These are phyloP conservation scores for Leptopterna dolabrata DNA, from an alignment of 2,888 invertebrate genomes.

Conservation along the genomic window DNA sequence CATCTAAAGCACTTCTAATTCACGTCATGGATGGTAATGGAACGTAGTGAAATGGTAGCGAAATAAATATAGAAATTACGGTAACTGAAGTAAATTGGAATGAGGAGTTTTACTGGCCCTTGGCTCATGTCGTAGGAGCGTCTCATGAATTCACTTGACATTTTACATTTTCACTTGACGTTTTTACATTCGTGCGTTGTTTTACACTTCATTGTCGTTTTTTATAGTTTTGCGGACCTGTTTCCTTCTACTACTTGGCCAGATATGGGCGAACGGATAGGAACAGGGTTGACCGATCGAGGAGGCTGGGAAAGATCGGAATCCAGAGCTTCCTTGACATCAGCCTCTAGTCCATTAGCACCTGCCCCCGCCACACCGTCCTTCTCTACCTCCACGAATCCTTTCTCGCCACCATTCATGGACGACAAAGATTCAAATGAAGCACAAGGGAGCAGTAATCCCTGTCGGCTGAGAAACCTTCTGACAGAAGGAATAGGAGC, in stretches of 20 bases:
- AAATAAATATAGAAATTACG: too few species aligned
- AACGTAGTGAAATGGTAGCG: too few species aligned
- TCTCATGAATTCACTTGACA: too few species aligned
- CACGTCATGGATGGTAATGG: too few species aligned
- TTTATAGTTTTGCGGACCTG: conserved; percentile 68
- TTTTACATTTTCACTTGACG: too few species aligned
- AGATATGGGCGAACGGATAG: conserved; percentile 57
- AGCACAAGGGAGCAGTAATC: conserved; percentile 64
- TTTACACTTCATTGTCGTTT: background rate
- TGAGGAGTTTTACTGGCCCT: too few species aligned
- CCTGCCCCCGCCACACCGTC: conserved; percentile 66
- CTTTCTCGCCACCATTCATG: conserved; percentile 70
- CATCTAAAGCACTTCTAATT: background rate
- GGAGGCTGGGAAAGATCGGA: conserved; percentile 70
- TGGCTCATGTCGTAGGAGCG: too few species aligned
- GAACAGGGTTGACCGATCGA: background rate
- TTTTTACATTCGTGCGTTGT: too few species aligned
- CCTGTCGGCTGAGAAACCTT: conserved; percentile 73
- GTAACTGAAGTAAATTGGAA: too few species aligned
- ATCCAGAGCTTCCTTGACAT: conserved; percentile 72
- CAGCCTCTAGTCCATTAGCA: conserved; percentile 68
- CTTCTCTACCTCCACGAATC: conserved; percentile 64
- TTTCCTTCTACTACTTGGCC: conserved; percentile 67
- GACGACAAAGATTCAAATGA: conserved; percentile 65
- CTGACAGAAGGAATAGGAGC: conserved; percentile 67